Base-by-base conservation (phyloP, 2,113 vertebrate genomes). In the Mola mola region DNA sequence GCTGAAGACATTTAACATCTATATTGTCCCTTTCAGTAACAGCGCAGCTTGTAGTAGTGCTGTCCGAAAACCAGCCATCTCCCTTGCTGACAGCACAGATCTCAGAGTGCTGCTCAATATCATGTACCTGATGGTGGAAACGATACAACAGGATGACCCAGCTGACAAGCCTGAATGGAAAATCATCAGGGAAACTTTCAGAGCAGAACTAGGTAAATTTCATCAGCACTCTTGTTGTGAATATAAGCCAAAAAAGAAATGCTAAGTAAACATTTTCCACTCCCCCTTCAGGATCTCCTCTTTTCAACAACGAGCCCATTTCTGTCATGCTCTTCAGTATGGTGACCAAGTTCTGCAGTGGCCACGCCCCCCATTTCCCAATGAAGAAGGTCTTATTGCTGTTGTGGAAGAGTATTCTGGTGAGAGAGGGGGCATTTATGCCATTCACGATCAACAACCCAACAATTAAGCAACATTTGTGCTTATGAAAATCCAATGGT, bases 331-430 rank as follows among this genome's bases (percentile, higher is more conserved):
- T 98, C 4, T 97, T 98, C 19, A 94, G 95, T 28, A 98, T 98
- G 96, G 95, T 98, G 50, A 98, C 96, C 57, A 98, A 98, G 81
- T 98, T 98, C 89, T 98, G 96, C 91, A 98, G 96, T 0, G 96
- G 96, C 63, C 96, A 98, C 0, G 96, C 96, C 2, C 96, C 96
- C 0, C 96, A 98, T 64, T 98, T 98, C 66, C 96, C 96, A 31
- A 98, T 98, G 96, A 98, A 98, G 90, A 98, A 98, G 69, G 96
- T 97, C 38, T 81, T 98, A 21, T 67, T 98, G 81, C 87, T 98
- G 76, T 90, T 98, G 19, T 98, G 96, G 96, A 98, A 98, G 79
- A 96, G 93, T 29, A 93, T 98, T 16, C 87, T 98, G 94, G 97
- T 98, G 77, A 95, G 95, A 36, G 33, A 36, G 11, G 15, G 33